Evolutionary conservation across 2,113 vertebrate species (phyloP), one percentile per base, ranked within the genome.

Genomic region (Climacteris rufus): DNA sequence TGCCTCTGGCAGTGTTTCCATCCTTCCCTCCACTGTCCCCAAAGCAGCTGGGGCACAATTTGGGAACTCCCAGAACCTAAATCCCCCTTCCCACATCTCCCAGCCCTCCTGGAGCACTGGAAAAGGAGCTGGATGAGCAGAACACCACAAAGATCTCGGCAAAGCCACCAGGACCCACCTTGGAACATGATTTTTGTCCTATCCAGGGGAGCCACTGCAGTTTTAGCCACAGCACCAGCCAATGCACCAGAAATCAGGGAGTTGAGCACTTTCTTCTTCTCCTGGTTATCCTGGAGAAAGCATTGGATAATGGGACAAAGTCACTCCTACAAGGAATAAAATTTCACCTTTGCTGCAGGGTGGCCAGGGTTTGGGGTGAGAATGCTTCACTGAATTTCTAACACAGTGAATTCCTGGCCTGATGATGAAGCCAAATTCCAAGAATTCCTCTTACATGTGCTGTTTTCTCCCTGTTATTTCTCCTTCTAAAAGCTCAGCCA

Each of bases 181-280:
- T 99, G 99, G 94, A 99, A 99, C 97, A 99, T 99, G 97, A 99
- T 99, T 98, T 99, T 99, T 86, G 99, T 99, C 96, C 99, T 98
- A 93, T 99, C 99, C 98, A 99, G 93, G 2, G 99, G 99, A 50
- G 99, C 99, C 31, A 99, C 99, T 1, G 98, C 98, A 3, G 99
- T 99, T 97, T 99, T 99, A 91, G 99, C 99, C 60, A 99, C 98
- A 25, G 99, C 99, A 7, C 99, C 99, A 3, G 99, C 99, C 83
- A 99, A 90, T 8, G 99, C 99, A 20, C 99, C 99, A 0, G 99
- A 99, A 89, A 99, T 92, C 81, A 99, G 98, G 3, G 99, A 99
- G 96, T 98, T 98, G 92, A 99, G 71, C 15, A 99, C 97, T 2
- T 98, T 97, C 49, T 95, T 98, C 10, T 97, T 98, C 77, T 98